Percentiles rank a stretch among this genome's conserved stretches.
phyloP scores from a whole-genome alignment of 1,140 invertebrate species.

The Drosophila busckii region DNA sequence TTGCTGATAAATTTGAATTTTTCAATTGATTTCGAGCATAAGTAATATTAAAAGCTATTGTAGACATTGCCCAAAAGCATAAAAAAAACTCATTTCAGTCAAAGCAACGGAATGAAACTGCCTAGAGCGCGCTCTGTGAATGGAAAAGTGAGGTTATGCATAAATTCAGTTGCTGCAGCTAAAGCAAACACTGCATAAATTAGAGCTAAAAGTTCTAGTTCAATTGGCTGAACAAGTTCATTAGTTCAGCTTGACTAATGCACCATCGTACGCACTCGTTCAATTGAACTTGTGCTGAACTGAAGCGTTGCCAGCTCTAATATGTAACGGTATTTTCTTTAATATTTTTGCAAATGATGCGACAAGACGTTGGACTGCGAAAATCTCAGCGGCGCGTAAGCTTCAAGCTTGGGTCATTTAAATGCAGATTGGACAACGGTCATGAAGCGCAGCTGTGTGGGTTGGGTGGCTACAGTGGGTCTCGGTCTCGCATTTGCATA shows the following conservation, averaged over 20 bases:
- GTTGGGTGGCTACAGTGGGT: not conserved
- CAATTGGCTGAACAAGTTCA: too few relatives aligned
- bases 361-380: constrained; percentile 26
- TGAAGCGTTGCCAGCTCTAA: constrained; percentile 28
- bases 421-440: constrained; percentile 75
- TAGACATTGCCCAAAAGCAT: constrained; percentile 5
- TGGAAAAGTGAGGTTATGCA: too few relatives aligned
- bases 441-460: constrained; percentile 49
- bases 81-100: constrained; percentile 40
- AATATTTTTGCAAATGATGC: constrained; percentile 67
- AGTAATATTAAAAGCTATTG: too few relatives aligned
- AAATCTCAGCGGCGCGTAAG: constrained; percentile 45
- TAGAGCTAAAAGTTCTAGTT: too few relatives aligned
- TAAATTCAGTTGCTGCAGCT: too few relatives aligned
- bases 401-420: constrained; percentile 60
- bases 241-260: too few relatives aligned
- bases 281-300: too few relatives aligned
- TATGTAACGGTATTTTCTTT: constrained; percentile 30
- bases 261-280: too few relatives aligned
- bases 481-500: constrained; percentile 55
- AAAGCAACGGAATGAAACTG: constrained; percentile 13
- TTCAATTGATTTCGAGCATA: too few relatives aligned
- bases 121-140: not conserved
- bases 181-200: too few relatives aligned
- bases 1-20: too few relatives aligned